Evolutionary conservation across 2,888 invertebrate species (phyloP), one percentile per base, ranked within the genome.

Genomic region (Eledone cirrhosa): DNA sequence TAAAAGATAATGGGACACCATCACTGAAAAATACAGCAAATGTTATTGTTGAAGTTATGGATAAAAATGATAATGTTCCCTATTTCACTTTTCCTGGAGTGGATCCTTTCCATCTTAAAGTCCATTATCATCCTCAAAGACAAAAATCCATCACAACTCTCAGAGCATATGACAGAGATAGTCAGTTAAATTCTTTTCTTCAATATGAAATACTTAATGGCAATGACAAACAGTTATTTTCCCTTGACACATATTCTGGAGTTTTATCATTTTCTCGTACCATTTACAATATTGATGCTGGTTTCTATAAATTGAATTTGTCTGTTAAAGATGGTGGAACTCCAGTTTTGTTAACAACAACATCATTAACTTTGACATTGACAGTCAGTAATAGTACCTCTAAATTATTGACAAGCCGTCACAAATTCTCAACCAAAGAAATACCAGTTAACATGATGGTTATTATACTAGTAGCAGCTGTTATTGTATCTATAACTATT

Each of bases 141-240:
- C 85, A 85, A 22, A 82, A 82, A 74, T 72, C 84, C 65, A 77
- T 87, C 59, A 80, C 83, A 16, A 31, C 41, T 33, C 72, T 72
- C n/a, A 72, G 41, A 41, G 72, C 72, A 41, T 75, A 78, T 2
- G 88, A 88, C 78, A 77, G 78, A 13, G 88, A 88, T 81, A 80
- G 78, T 1, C 85, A 84, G 1, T 81, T 82, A 47, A 87, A 87
- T 88, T 83, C 88, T 14, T 77, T 81, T 31, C 79, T 88, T 48
- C 80, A 79, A 47, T 87, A 81, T 80, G 80, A 81, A 48, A 82
- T 87, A 72, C 80, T 82, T 13, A 80, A 80, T 48, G 91, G 92
- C n/a, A 92, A 92, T 80, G 91, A 90, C 77, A 88, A 90, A 5
- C 85, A 85, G 7, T 86, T 91, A 76, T 92, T 92, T 85, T 86